Conservation (phyloP, 2,113 vertebrate species). For the Petroica traversi region DNA sequence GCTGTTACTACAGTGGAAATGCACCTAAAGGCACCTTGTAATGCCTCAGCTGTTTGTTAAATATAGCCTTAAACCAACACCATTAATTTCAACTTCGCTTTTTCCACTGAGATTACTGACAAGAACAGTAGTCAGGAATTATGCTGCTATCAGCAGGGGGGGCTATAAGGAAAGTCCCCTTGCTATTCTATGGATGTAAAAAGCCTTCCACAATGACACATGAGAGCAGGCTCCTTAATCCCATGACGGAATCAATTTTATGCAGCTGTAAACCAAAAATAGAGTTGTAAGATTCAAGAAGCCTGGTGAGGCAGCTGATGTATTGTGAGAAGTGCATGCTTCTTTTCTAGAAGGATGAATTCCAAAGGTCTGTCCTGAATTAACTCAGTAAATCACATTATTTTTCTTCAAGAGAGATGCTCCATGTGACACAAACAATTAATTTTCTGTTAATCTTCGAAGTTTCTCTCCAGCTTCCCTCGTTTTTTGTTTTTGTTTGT, state of each 20-base stretch:
- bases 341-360: background rate
- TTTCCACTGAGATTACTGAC: constrained; percentile 43
- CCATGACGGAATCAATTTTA: constrained; percentile 38
- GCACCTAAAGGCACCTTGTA: background rate
- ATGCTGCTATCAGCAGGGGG: background rate
- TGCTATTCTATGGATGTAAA: background rate
- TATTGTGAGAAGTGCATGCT: background rate
- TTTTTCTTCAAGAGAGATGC: background rate
- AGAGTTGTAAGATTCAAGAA: background rate
- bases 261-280: constrained; percentile 49
- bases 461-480: background rate
- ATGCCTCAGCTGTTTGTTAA: constrained; percentile 26
- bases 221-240: constrained; percentile 18
- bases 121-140: constrained; percentile 34
- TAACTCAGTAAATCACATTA: background rate
- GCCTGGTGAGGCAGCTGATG: background rate
- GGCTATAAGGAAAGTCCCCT: background rate
- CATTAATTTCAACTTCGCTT: background rate
- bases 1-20: background rate
- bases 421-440: background rate
- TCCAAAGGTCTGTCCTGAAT: background rate
- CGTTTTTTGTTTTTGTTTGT: background rate
- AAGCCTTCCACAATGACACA: constrained; percentile 20
- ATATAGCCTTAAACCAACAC: constrained; percentile 9
- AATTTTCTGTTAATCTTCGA: background rate